A percentile compares a stretch with the other conserved stretches of the same genome.
phyloP scores from a whole-genome alignment of 2,113 vertebrate species.

The Gadus chalcogrammus region DNA sequence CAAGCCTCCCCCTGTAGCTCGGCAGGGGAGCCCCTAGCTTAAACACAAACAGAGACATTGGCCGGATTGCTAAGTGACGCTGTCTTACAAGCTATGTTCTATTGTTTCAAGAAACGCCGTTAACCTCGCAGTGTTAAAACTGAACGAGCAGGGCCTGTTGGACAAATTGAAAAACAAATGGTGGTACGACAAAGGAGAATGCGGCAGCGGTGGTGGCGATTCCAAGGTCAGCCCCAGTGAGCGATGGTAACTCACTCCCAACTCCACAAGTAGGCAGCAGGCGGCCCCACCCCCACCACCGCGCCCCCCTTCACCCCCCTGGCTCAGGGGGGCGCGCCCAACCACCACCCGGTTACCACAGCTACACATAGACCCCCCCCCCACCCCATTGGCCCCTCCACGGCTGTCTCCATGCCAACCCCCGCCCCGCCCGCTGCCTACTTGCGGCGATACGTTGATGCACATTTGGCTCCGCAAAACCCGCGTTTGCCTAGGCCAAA shows the following conservation, averaged over 20 bases:
- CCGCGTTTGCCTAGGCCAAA: conserved; percentile 99
- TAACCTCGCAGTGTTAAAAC: conserved; percentile 99
- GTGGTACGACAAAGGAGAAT: conserved; percentile 99
- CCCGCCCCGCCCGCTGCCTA: conserved; percentile 98
- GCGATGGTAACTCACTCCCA: conserved; percentile 98
- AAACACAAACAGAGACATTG: too few species aligned
- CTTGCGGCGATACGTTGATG: conserved; percentile 99
- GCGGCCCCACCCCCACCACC: conserved; percentile 63
- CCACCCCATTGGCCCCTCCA: conserved; percentile 36
- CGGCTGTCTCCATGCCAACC: conserved; percentile 20
- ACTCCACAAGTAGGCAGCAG: conserved; percentile 98
- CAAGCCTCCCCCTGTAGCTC: too few species aligned
- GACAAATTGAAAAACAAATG: conserved; percentile 99
- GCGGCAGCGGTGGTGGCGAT: conserved; percentile 99
- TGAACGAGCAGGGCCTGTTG: conserved; percentile 99
- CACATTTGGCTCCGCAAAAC: conserved; percentile 99
- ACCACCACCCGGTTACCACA: background rate
- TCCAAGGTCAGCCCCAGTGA: conserved; percentile 99
- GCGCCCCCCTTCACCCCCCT: conserved; percentile 55
- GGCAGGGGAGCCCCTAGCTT: too few species aligned
- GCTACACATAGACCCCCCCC: background rate
- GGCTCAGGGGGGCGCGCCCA: conserved; percentile 14
- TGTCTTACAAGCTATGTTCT: conserved; percentile 99
- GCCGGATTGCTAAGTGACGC: conserved; percentile 85
- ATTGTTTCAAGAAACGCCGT: conserved; percentile 99